Percentiles rank a stretch among this genome's conserved stretches.
Evolutionary conservation across 1,140 invertebrate species (phyloP).

Genomic region (Atta cephalotes): DNA sequence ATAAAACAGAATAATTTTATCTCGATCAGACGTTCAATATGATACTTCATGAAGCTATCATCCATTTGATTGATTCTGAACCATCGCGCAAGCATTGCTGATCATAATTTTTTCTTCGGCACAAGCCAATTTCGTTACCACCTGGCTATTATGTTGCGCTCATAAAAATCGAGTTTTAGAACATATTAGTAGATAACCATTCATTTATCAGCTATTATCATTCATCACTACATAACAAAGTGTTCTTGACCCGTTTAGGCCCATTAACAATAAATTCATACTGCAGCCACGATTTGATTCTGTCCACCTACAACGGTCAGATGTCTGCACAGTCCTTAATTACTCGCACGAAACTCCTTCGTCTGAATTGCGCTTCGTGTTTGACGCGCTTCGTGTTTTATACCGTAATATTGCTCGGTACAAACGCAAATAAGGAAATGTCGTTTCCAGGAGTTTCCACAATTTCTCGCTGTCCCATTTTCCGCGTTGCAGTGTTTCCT

Average conservation of each 20-base stretch:
- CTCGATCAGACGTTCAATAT: not conserved
- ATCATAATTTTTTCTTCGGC: not conserved
- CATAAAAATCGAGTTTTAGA: not conserved
- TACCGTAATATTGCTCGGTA: not conserved
- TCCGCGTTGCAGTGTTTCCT: not conserved
- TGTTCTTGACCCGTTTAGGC: constrained; percentile 72
- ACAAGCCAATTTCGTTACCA: not conserved
- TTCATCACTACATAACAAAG: constrained; percentile 11
- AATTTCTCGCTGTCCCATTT: not conserved
- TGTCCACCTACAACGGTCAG: not conserved
- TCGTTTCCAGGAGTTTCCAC: not conserved
- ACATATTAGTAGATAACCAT: not conserved
- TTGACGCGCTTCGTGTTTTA: not conserved
- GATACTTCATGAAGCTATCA: not conserved
- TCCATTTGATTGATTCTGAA: not conserved
- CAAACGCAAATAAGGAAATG: not conserved
- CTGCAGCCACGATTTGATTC: constrained; percentile 43
- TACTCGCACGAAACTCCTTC: not conserved
- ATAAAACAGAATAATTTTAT: not conserved
- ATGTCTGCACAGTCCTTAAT: not conserved
- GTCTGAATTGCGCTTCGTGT: not conserved
- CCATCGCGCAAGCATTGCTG: not conserved
- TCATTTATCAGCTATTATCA: constrained; percentile 32
- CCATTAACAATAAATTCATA: constrained; percentile 39
- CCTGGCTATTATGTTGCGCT: not conserved